A percentile compares a stretch with the other conserved stretches of the same genome.
Conservation (phyloP, 1,140 invertebrate species). For the Plodia interpunctella region DNA sequence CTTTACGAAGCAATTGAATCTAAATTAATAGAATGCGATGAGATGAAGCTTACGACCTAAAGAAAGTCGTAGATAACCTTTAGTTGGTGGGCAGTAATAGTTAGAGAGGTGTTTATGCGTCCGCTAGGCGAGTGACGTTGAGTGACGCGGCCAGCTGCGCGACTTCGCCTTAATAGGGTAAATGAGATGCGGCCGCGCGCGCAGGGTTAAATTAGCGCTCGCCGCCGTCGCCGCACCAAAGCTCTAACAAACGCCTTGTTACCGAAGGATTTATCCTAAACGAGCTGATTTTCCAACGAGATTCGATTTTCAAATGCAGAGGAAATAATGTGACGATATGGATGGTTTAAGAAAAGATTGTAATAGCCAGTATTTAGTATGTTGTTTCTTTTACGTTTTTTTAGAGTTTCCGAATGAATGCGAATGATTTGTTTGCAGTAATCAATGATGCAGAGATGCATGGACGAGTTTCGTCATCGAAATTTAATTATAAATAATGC, state of each 20-base stretch:
- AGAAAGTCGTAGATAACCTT: background rate
- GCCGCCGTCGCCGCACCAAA: slow-evolving; percentile 18
- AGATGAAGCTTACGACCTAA: background rate
- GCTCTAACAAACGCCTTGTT: slow-evolving; percentile 50
- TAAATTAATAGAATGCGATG: background rate
- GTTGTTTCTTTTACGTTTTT: background rate
- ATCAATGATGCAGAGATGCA: no score
- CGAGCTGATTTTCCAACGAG: slow-evolving; percentile 25
- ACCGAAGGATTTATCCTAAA: slow-evolving; percentile 37
- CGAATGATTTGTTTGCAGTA: no score
- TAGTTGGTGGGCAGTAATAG: background rate
- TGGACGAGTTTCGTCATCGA: no score
- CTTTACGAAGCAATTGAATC: background rate
- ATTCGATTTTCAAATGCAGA: slow-evolving; percentile 1
- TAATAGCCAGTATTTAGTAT: background rate
- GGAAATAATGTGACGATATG: slow-evolving; percentile 7
- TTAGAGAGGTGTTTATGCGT: slow-evolving; percentile 47
- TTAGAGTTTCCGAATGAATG: background rate
- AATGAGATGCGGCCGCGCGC: slow-evolving; percentile 50
- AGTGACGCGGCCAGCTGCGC: slow-evolving; percentile 52
- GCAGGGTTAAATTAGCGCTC: slow-evolving; percentile 41
- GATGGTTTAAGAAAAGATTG: background rate
- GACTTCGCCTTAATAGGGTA: slow-evolving; percentile 54
- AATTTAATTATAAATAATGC: no score
- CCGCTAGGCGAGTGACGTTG: slow-evolving; percentile 46